Conservation (phyloP, 2,888 invertebrate genomes). For the Lasioglossum oenotherae region DNA sequence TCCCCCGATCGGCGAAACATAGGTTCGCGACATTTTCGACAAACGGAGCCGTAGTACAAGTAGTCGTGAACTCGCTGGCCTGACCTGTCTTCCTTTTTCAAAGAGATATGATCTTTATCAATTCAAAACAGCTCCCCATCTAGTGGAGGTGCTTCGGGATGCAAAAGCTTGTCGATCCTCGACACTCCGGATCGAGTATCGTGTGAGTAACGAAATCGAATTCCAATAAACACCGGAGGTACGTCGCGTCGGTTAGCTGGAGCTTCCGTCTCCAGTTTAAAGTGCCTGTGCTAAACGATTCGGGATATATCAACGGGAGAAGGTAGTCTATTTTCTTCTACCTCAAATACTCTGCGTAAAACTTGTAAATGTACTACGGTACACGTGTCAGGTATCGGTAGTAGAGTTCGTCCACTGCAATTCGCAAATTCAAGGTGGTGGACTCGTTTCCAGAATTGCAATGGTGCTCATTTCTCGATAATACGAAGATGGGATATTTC, state of each 20-base stretch:
- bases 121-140: slow-evolving; percentile 61
- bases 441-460: too few species aligned
- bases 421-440: too few species aligned
- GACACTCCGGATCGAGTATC: slow-evolving; percentile 35
- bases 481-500: too few species aligned
- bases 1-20: background rate
- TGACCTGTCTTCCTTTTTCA: slow-evolving; percentile 24
- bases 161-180: slow-evolving; percentile 22
- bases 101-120: slow-evolving; percentile 61
- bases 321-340: background rate
- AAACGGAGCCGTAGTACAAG: background rate
- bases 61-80: background rate
- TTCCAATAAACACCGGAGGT: slow-evolving; percentile 40
- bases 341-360: background rate
- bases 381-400: too few species aligned
- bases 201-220: slow-evolving; percentile 38
- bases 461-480: too few species aligned
- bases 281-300: slow-evolving; percentile 24
- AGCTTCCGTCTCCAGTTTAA: background rate
- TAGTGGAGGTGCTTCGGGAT: slow-evolving; percentile 2
- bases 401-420: too few species aligned
- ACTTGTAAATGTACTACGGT: background rate
- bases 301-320: slow-evolving; percentile 9
- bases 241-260: background rate
- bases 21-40: background rate